Evolutionary conservation across 1,140 invertebrate genomes (phyloP).

Genomic region (Brachionus asplanchnoidis): DNA sequence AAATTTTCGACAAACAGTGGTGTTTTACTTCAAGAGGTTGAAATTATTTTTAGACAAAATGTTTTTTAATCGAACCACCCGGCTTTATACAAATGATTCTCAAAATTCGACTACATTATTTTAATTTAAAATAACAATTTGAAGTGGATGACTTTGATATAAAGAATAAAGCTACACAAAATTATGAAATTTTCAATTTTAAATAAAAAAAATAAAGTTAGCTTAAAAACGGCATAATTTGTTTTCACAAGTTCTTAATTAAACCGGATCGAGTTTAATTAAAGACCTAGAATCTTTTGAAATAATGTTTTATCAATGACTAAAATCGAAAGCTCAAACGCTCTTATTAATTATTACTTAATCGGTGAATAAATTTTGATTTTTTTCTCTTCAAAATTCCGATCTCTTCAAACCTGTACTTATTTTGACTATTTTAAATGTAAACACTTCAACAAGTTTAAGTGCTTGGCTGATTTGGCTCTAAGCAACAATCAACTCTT

Average conservation of each 20-base stretch:
- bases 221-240: background rate
- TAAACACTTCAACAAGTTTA: background rate
- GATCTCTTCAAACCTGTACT: background rate
- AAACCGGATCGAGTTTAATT: background rate
- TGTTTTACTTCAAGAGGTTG: background rate
- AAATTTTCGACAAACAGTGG: background rate
- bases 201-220: background rate
- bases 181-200: background rate
- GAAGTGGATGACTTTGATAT: background rate
- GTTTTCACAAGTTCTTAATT: conserved; percentile 21
- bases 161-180: background rate
- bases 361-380: background rate
- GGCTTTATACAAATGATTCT: background rate
- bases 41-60: background rate
- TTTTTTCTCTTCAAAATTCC: background rate
- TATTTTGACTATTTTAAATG: background rate
- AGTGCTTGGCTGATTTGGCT: background rate
- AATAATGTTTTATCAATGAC: background rate
- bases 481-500: background rate
- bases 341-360: background rate
- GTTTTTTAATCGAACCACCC: background rate
- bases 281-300: background rate
- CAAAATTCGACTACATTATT: too few species aligned
- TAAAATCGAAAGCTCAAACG: background rate
- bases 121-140: background rate